Base-by-base conservation (phyloP, 2,797 vertebrate genomes). In the Sebastes trivittatus region DNA sequence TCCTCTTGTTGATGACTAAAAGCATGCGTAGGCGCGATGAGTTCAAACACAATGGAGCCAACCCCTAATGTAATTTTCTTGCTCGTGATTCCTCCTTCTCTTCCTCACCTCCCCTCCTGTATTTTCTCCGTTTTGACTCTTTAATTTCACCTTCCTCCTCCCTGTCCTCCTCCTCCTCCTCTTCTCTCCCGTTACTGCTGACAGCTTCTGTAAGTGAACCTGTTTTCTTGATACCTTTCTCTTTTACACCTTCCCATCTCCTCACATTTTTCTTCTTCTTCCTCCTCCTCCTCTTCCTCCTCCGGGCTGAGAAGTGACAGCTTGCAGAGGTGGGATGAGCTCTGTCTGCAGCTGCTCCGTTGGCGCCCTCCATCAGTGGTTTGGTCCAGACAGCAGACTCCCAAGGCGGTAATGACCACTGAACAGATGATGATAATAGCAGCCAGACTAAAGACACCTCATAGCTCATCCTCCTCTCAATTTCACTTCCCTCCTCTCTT, bases 361-460 rank as follows among this genome's bases (percentile, higher is more conserved):
- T 42, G 81, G 75, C 91, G 89, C 86, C 93, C 90, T 95, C 88
- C 70, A 82, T 92, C 93, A 92, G 87, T 16, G 20, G 80, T 85
- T 89, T 75, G 87, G 84, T 86, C 81, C 88, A 90, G 88, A 92
- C 86, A 86, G 81, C 87, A 85, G 83, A 93, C 95, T 96, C 96
- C 62, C 30, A 93, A 89, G 94, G 92, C 91, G 76, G 90, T 93
- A 94, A 93, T 92, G 91, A 94, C 90, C 91, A 87, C 87, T 83
- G 92, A 93, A 95, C 93, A 95, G 96, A 97, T 94, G 94, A 96
- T 83, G 90, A 95, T 93, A 80, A 90, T 86, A 83, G 86, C 87
- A 89, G 92, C 88, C 87, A 95, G 93, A 86, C 89, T 91, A 93
- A 95, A 94, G 93, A 92, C 94, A 90, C 84, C 86, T 64, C 88